A percentile compares a stretch with the other conserved stretches of the same genome.
Evolutionary conservation across 2,888 invertebrate species (phyloP).

Genomic region (Chrysina gloriosa): DNA sequence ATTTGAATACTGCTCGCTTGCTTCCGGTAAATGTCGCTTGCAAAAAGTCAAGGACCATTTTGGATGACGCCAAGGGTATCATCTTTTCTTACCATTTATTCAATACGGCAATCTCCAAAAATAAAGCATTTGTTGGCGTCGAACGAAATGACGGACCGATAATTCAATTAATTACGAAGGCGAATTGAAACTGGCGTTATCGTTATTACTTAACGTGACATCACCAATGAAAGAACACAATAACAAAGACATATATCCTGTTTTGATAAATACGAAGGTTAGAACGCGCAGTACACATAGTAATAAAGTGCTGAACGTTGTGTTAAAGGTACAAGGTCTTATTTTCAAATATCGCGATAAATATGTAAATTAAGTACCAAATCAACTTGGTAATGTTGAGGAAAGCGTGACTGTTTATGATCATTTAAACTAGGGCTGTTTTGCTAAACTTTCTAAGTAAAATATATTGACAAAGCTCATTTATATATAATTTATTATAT

Average conservation of each 20-base stretch:
- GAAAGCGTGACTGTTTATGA: background rate
- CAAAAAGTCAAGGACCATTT: constrained; percentile 30
- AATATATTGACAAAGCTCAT: too few relatives aligned
- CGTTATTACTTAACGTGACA: constrained; percentile 23
- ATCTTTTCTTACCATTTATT: too few relatives aligned
- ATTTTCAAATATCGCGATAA: constrained; percentile 23
- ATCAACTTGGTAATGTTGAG: too few relatives aligned
- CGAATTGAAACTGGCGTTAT: constrained; percentile 3
- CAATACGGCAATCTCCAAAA: background rate
- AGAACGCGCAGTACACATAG: constrained; percentile 12
- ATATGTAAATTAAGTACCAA: background rate
- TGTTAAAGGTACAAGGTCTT: constrained; percentile 18
- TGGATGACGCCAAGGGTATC: too few relatives aligned
- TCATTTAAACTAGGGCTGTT: background rate
- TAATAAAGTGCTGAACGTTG: background rate
- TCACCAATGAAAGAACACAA: constrained; percentile 28
- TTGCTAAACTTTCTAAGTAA: too few relatives aligned
- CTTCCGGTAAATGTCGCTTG: constrained; percentile 6
- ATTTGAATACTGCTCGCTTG: background rate
- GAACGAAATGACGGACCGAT: too few relatives aligned
- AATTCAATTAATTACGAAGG: background rate
- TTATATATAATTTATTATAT: too few relatives aligned
- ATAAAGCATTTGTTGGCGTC: background rate
- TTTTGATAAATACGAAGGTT: constrained; percentile 35
- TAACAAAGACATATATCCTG: constrained; percentile 29